These are phyloP conservation scores for Macquaria australasica DNA, from an alignment of 2,113 vertebrate genomes.

Conservation along the genomic window DNA sequence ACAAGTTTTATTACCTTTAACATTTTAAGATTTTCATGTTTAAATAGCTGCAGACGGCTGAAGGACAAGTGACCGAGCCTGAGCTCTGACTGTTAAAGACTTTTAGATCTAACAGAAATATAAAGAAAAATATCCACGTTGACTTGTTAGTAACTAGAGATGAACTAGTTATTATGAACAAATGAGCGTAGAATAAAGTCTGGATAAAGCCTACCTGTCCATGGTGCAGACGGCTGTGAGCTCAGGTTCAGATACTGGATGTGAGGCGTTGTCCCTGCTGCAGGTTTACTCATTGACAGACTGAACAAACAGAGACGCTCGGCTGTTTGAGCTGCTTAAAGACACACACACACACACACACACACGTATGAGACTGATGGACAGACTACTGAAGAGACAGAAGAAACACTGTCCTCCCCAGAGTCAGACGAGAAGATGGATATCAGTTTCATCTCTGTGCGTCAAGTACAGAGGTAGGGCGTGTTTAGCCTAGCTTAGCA, in stretches of 20 bases:
- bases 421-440: too few relatives aligned
- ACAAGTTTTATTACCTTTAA: background rate
- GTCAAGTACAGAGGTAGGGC: too few relatives aligned
- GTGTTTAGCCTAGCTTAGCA: conserved; percentile 1
- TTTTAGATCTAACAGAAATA: background rate
- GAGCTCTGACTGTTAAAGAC: background rate
- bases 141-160: background rate
- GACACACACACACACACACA: conserved; percentile 36
- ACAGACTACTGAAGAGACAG: background rate
- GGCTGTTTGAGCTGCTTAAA: conserved; percentile 47
- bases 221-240: conserved; percentile 2
- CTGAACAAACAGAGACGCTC: conserved; percentile 56
- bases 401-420: background rate
- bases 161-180: background rate
- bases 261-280: conserved; percentile 18
- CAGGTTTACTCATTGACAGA: conserved; percentile 49
- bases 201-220: background rate
- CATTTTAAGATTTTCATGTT: background rate
- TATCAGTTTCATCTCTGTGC: too few relatives aligned
- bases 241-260: background rate
- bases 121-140: background rate
- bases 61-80: background rate
- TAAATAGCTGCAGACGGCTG: background rate
- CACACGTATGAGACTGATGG: background rate
- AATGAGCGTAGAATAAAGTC: background rate